Evolutionary conservation across 2,113 vertebrate species (phyloP).

Genomic region (Colistium nudipinnis): DNA sequence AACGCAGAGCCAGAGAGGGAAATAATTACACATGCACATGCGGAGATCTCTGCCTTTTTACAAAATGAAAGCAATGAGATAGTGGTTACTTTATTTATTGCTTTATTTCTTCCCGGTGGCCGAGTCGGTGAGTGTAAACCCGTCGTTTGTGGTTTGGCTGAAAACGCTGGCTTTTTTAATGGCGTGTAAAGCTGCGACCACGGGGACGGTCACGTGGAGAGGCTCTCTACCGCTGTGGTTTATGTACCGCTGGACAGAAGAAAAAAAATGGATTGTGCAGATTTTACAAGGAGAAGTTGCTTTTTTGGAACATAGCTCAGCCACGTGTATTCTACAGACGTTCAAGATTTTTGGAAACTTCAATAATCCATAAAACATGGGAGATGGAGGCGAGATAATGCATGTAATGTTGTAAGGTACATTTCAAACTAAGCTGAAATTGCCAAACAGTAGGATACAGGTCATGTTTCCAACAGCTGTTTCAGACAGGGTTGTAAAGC

Average conservation of each 20-base stretch:
- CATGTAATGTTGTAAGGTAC: no score
- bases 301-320: not conserved
- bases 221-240: conserved; percentile 16
- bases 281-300: not conserved
- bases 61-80: conserved; percentile 57
- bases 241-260: conserved; percentile 17
- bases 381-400: not conserved
- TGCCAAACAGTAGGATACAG: no score
- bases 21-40: conserved; percentile 75
- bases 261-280: conserved; percentile 30
- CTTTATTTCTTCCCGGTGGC: conserved; percentile 43
- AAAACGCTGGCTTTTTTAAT: conserved; percentile 20
- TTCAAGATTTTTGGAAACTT: not conserved
- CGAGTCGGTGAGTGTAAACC: conserved; percentile 47
- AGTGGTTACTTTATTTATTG: conserved; percentile 63
- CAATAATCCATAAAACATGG: not conserved
- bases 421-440: not conserved
- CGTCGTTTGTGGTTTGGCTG: conserved; percentile 62
- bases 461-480: conserved; percentile 24
- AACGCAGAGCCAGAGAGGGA: conserved; percentile 57
- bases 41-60: conserved; percentile 62
- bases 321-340: not conserved
- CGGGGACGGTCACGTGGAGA: conserved; percentile 17
- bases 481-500: conserved; percentile 33
- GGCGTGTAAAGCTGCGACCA: conserved; percentile 35